Base-by-base conservation (phyloP, 2,797 vertebrate genomes). In the Coregonus suidteri region DNA sequence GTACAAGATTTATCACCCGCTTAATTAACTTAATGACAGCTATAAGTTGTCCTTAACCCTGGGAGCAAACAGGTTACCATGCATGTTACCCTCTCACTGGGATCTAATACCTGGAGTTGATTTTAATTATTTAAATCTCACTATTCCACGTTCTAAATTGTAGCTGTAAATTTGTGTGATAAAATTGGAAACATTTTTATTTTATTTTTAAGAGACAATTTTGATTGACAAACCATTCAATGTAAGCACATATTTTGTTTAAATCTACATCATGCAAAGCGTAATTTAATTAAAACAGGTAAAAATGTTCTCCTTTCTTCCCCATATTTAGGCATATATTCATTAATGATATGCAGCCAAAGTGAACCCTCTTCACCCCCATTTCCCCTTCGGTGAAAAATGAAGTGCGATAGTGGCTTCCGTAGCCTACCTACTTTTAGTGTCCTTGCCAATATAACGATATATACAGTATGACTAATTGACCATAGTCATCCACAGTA, bases 391-490 rank as follows among this genome's bases (percentile, higher is more conserved):
- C 78, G 74, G 87, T 92, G 91, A 91, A 93, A 94, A 94, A 93
- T 92, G 92, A 93, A 87, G 35, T 88, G 78, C 87, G 90, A 93
- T 92, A 94, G 90, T 87, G 84, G 86, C 88, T 89, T 91, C 89
- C 56, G 80, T 85, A 2, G 14, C 84, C 47, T 88, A 90, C 80
- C 88, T 88, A 89, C 91, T 90, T 86, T 81, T 79, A 74, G 77
- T 91, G 93, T 94, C 93, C 94, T 94, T 93, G 89, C 91, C 93
- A 93, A 94, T 95, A 94, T 94, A 95, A 94, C 88, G 92, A 93
- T 94, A 94, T 95, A 94, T 95, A 94, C 91, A 66, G 82, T 1
- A 82, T 78, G 84, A 82, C 87, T 89, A 85, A 82, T 84, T 80
- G 92, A 84, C 90, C 87, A 83, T 62, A 73, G 84, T 77, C 85